Evolutionary conservation across 1,140 invertebrate genomes (phyloP).

Genomic region (Agrypnia vestita): DNA sequence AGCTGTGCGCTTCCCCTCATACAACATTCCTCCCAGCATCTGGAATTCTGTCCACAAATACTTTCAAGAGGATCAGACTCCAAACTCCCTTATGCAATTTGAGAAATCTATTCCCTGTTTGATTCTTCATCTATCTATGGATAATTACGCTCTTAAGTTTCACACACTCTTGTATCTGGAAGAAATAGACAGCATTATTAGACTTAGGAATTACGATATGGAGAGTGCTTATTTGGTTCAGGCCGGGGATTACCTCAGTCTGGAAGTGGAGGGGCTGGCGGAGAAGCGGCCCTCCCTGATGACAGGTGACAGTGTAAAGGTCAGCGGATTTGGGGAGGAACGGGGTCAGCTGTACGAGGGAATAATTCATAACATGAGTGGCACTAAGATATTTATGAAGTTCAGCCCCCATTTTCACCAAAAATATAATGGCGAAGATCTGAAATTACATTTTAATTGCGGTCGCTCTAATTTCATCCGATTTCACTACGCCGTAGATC

Average conservation of each 20-base stretch:
- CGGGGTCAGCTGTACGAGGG: conserved; percentile 79
- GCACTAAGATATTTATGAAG: conserved; percentile 80
- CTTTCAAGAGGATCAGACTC: not conserved
- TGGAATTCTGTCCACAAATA: conserved; percentile 14
- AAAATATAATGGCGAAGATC: conserved; percentile 79
- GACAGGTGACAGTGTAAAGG: conserved; percentile 83
- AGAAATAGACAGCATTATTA: conserved; percentile 79
- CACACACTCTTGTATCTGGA: conserved; percentile 84
- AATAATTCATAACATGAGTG: conserved; percentile 83
- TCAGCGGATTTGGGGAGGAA: conserved; percentile 69
- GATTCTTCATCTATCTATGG: conserved; percentile 65
- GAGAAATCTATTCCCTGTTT: conserved; percentile 16
- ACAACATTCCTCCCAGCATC: conserved; percentile 72
- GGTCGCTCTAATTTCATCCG: conserved; percentile 75
- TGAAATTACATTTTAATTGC: conserved; percentile 76
- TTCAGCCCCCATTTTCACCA: conserved; percentile 83
- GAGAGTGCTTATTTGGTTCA: conserved; percentile 77
- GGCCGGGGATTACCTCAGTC: conserved; percentile 79
- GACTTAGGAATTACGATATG: conserved; percentile 82
- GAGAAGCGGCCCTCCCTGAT: conserved; percentile 91
- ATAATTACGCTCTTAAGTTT: conserved; percentile 80
- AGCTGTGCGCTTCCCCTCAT: conserved; percentile 70
- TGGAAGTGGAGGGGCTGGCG: conserved; percentile 85
- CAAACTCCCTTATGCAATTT: conserved; percentile 43
- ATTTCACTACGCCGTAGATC: conserved; percentile 79